Conservation (phyloP, 2,888 invertebrate genomes). For the Elmis aenea region DNA sequence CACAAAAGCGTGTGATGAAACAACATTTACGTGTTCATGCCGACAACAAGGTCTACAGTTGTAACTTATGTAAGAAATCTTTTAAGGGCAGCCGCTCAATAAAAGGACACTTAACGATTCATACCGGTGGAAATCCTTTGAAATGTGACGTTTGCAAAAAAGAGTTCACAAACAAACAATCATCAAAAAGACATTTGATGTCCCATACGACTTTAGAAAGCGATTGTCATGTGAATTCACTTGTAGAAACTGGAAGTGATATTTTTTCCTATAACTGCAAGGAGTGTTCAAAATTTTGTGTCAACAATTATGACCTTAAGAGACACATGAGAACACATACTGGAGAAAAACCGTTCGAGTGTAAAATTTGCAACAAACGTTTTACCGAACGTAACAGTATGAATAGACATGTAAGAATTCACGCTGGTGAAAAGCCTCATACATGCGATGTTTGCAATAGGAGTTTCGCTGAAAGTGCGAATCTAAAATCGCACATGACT, state of each 20-base stretch:
- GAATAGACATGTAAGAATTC: constrained; percentile 4
- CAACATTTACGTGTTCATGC: constrained; percentile 5
- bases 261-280: constrained; percentile 6
- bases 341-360: constrained; percentile 5
- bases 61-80: constrained; percentile 1
- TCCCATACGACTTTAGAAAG: neutral
- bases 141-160: neutral
- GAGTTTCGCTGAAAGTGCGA: constrained; percentile 1
- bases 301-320: neutral
- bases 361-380: constrained; percentile 4
- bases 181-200: neutral
- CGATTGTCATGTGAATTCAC: too few species aligned
- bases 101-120: constrained; percentile 2
- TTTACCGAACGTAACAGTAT: constrained; percentile 5
- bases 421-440: constrained; percentile 9
- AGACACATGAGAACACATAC: constrained; percentile 8
- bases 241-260: too few species aligned
- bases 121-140: constrained; percentile 1
- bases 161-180: neutral
- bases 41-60: constrained; percentile 2
- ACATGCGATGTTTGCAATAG: constrained; percentile 3
- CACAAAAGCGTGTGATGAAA: too few species aligned
- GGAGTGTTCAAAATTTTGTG: constrained; percentile 4
- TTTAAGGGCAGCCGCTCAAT: constrained; percentile 1
- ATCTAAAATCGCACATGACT: constrained; percentile 2